Base-by-base conservation (phyloP, 2,797 vertebrate species). In the Moxostoma hubbsi region DNA sequence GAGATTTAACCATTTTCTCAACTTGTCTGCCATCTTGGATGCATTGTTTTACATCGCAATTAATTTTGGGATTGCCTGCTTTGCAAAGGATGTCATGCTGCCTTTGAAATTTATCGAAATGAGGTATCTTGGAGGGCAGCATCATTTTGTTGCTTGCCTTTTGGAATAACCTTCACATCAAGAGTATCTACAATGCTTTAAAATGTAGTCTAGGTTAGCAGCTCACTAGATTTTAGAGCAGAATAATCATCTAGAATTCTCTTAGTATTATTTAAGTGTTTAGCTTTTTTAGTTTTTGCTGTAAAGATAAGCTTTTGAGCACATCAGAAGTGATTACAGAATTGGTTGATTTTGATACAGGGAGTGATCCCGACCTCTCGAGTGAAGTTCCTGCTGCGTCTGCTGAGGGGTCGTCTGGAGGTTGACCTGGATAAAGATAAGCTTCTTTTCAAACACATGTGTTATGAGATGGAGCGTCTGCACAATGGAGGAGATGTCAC, bases 341-440 rank as follows among this genome's bases (percentile, higher is more conserved):
- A 9, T 7, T 16, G 1, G 73, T 16, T 70, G 49, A 49, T 12
- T 65, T 12, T 63, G 57, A n/a, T 73, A 5, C 88, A 99, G 98
- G 98, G 98, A 0, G 94, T 98, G 79, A 99, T 99, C 83, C 97
- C 97, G 0, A 97, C 98, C 0, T 99, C 98, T 79, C 94, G 96
- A 8, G 95, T 98, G 84, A 99, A 98, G 90, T 99, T 99, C 88
- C 94, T 99, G 85, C 94, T 99, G 63, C 93, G 98, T 55, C 93
- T 99, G 77, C 95, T 99, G 55, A 92, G 98, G 12, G 98, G 98
- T 16, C 89, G 98, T 73, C 92, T 99, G 88, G 98, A 99, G 90
- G 98, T 99, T 80, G 98, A 99, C 90, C 91, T 99, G 5, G 98
- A 99, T 92, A 99, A 99, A 87, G 98, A 99, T 92, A 99, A 99